phyloP scores from a whole-genome alignment of 2,888 invertebrate genomes.

The Tortricodes alternella region DNA sequence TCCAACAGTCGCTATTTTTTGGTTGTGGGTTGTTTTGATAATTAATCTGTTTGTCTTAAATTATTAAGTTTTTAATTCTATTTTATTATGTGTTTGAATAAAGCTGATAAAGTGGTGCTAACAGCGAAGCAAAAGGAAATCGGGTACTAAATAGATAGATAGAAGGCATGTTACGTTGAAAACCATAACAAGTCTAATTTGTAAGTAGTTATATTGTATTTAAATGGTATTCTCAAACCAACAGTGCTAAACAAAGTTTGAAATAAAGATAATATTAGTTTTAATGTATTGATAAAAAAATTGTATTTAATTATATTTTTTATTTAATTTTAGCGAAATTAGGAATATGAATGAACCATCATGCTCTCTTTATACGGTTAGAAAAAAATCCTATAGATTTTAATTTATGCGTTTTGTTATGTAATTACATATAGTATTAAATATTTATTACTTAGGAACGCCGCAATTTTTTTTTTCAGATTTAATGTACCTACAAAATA shows the following conservation, averaged over 20 bases:
- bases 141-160: slow-evolving; percentile 43
- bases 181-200: too few relatives aligned
- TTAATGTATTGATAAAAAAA: neutral
- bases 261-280: too few relatives aligned
- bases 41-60: slow-evolving; percentile 30
- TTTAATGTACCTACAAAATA: neutral
- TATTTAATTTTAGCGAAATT: neutral
- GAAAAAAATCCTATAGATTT: slow-evolving; percentile 12
- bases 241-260: too few relatives aligned
- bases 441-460: neutral
- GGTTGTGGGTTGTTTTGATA: slow-evolving; percentile 52
- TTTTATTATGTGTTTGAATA: slow-evolving; percentile 28
- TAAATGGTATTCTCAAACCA: too few relatives aligned
- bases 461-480: neutral
- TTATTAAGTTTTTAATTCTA: slow-evolving; percentile 27
- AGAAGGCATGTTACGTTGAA: too few relatives aligned
- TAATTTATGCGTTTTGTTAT: neutral
- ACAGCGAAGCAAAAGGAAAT: slow-evolving; percentile 49
- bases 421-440: neutral
- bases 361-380: slow-evolving; percentile 8
- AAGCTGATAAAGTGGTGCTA: slow-evolving; percentile 74
- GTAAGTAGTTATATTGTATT: too few relatives aligned
- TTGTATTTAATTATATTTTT: neutral
- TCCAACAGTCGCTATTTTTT: slow-evolving; percentile 56
- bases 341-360: neutral